Evolutionary conservation across 2,888 invertebrate genomes (phyloP).

Genomic region (Harmothoe impar): DNA sequence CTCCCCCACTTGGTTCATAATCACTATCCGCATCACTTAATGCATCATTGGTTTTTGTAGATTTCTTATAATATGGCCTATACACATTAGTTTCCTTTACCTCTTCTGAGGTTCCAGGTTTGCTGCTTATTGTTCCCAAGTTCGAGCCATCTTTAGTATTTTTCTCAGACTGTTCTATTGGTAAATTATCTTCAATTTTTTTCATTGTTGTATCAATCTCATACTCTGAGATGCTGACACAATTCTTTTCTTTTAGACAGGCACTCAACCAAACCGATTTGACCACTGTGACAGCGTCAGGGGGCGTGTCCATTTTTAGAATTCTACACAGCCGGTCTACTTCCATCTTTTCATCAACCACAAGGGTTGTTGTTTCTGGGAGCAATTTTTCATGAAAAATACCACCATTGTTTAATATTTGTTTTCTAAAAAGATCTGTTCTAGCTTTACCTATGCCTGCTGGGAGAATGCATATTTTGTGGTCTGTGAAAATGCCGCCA

Average conservation of each 20-base stretch:
- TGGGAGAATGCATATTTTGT: conserved; percentile 75
- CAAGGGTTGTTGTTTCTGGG: conserved; percentile 68
- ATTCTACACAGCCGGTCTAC: conserved; percentile 75
- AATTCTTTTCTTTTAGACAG: conserved; percentile 76
- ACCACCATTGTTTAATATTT: conserved; percentile 78
- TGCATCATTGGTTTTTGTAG: conserved; percentile 51
- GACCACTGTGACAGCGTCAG: conserved; percentile 72
- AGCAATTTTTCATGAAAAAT: conserved; percentile 67
- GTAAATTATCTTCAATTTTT: background rate
- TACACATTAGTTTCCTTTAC: background rate
- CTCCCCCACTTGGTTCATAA: conserved; percentile 78
- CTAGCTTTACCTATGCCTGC: conserved; percentile 82
- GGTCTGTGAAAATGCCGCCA: conserved; percentile 59
- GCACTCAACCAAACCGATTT: conserved; percentile 80
- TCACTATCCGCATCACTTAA: conserved; percentile 76
- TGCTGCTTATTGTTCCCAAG: background rate
- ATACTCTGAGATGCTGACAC: conserved; percentile 65
- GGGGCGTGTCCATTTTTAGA: conserved; percentile 73
- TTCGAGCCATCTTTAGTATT: background rate
- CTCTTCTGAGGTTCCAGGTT: background rate
- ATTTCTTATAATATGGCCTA: background rate
- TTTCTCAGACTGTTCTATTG: background rate
- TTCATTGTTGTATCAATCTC: background rate
- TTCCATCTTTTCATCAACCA: conserved; percentile 81
- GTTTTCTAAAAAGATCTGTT: conserved; percentile 77